Percentiles rank a stretch among this genome's conserved stretches.
These are phyloP conservation scores for Dinoponera quadriceps DNA, from an alignment of 1,140 invertebrate genomes.

Conservation along the genomic window DNA sequence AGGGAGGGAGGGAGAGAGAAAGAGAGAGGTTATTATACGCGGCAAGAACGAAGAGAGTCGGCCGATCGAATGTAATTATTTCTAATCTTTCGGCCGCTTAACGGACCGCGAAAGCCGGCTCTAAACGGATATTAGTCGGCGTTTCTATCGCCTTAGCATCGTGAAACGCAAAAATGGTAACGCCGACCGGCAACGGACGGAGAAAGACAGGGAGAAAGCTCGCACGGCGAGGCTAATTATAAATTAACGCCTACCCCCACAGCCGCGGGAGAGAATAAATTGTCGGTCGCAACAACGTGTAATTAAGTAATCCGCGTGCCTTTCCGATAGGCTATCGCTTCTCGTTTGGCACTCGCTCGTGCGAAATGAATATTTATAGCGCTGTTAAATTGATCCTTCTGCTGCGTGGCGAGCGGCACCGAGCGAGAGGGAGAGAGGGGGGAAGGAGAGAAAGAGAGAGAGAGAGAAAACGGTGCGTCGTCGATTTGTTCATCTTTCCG, in stretches of 20 bases:
- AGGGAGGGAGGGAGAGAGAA: too few species aligned
- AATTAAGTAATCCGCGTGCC: constrained; percentile 67
- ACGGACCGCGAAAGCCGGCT: constrained; percentile 24
- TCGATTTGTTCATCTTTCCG: constrained; percentile 29
- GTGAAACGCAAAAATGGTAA: constrained; percentile 5
- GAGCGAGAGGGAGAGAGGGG: too few species aligned
- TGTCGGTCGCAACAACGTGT: constrained; percentile 59
- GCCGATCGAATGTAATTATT: constrained; percentile 62
- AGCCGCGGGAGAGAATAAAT: constrained; percentile 55
- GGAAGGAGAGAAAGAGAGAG: too few species aligned
- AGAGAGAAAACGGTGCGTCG: background rate
- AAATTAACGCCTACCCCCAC: constrained; percentile 65
- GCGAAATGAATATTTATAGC: constrained; percentile 68
- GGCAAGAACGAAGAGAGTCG: constrained; percentile 66
- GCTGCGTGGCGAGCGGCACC: too few species aligned
- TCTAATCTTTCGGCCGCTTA: constrained; percentile 64
- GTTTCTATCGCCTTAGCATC: constrained; percentile 51
- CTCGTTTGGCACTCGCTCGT: constrained; percentile 41
- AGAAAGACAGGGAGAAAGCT: constrained; percentile 64
- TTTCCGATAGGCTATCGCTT: constrained; percentile 41
- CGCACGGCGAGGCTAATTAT: constrained; percentile 63
- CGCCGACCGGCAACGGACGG: constrained; percentile 18
- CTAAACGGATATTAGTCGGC: constrained; percentile 44
- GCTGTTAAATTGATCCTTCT: constrained; percentile 40
- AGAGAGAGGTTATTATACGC: constrained; percentile 66